Evolutionary conservation across 2,113 vertebrate genomes (phyloP).

Genomic region (Phodopus roborovskii): DNA sequence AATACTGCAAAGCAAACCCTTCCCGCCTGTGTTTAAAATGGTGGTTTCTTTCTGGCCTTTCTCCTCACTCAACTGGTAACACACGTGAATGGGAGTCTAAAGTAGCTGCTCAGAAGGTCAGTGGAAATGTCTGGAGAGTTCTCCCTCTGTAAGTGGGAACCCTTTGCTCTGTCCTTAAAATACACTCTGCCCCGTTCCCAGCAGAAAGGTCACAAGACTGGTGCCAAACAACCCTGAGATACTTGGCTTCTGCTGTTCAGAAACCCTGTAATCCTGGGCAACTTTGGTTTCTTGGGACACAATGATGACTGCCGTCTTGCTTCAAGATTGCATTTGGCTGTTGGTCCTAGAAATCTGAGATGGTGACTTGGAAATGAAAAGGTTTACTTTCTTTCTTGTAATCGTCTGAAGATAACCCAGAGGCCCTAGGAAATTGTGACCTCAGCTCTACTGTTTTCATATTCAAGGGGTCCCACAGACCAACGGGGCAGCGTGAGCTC

Average conservation of each 20-base stretch:
- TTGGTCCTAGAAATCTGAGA: constrained; percentile 34
- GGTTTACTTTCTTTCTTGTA: constrained; percentile 5
- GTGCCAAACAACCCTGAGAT: background rate
- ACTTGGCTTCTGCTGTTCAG: constrained; percentile 36
- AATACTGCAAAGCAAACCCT: background rate
- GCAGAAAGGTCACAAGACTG: constrained; percentile 50
- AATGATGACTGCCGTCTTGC: background rate
- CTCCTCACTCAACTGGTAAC: constrained; percentile 11
- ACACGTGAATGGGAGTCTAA: constrained; percentile 18
- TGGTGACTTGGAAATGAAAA: background rate
- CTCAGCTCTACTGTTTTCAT: background rate
- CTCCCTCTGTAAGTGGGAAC: constrained; percentile 41
- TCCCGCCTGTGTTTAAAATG: background rate
- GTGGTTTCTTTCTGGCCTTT: background rate
- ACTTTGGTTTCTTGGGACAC: background rate
- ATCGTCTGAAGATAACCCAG: background rate
- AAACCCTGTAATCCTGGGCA: background rate
- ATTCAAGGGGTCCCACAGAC: background rate
- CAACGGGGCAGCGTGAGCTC: background rate
- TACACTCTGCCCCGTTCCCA: constrained; percentile 12
- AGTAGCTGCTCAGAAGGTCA: constrained; percentile 47
- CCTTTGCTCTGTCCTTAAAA: constrained; percentile 59
- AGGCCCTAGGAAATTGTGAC: background rate
- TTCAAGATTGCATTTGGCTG: constrained; percentile 21
- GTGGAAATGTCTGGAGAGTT: constrained; percentile 15